Evolutionary conservation across 1,140 invertebrate species (phyloP).

Genomic region (Zaprionus nigranus): DNA sequence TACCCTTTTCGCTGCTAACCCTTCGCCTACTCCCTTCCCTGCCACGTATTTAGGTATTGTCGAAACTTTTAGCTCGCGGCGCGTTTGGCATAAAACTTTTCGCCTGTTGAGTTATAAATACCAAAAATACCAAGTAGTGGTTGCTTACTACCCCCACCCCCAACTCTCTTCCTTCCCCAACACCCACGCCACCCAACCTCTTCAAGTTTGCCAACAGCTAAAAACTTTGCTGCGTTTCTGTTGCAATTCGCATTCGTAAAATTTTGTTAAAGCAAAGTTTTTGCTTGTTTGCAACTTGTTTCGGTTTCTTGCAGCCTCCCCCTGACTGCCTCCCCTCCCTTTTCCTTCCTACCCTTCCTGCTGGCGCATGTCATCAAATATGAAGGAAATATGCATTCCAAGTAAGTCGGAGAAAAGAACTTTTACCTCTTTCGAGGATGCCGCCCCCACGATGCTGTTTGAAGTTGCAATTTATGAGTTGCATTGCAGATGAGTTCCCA

Average conservation of each 20-base stretch:
- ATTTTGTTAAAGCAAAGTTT: conserved; percentile 56
- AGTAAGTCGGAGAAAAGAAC: conserved; percentile 26
- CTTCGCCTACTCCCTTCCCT: background rate
- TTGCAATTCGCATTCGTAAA: conserved; percentile 50
- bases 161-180: background rate
- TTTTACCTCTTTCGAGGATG: conserved; percentile 18
- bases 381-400: conserved; percentile 49
- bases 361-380: conserved; percentile 50
- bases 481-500: conserved; percentile 16
- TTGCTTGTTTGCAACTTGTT: conserved; percentile 77
- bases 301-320: conserved; percentile 32
- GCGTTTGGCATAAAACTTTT: conserved; percentile 40
- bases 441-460: conserved; percentile 33
- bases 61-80: conserved; percentile 52
- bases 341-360: background rate
- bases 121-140: conserved; percentile 59
- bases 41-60: conserved; percentile 61
- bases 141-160: conserved; percentile 23
- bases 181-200: background rate
- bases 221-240: conserved; percentile 53
- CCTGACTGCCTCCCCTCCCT: background rate
- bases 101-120: conserved; percentile 51
- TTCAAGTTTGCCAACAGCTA: conserved; percentile 14
- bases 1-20: background rate
- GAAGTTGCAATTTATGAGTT: conserved; percentile 51